These are phyloP conservation scores for Geopemphigus sp. DNA, from an alignment of 1,140 invertebrate species.

Conservation along the genomic window DNA sequence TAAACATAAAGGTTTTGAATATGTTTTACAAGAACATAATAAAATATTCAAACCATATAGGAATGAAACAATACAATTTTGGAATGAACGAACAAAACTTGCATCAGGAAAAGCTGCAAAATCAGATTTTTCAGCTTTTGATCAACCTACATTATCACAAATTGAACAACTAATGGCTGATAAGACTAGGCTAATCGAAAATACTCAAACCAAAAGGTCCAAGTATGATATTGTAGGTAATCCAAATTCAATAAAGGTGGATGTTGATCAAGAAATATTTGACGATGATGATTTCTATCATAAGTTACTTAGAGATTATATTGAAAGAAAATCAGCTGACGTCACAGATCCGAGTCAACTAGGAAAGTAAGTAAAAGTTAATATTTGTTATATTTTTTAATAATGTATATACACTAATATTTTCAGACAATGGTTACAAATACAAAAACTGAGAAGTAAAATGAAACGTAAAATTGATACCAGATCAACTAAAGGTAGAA, in stretches of 20 bases:
- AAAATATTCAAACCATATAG: conserved; percentile 69
- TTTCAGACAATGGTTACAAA: conserved; percentile 76
- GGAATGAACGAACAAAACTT: conserved; percentile 85
- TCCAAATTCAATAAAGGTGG: conserved; percentile 56
- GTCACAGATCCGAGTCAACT: conserved; percentile 77
- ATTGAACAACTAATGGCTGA: conserved; percentile 82
- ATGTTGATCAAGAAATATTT: conserved; percentile 82
- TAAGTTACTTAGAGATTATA: conserved; percentile 83
- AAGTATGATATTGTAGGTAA: conserved; percentile 73
- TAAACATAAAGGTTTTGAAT: conserved; percentile 66
- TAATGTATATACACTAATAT: conserved; percentile 9
- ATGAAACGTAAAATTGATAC: conserved; percentile 54
- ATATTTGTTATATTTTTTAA: neutral
- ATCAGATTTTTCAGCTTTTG: conserved; percentile 66
- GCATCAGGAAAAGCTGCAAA: conserved; percentile 62
- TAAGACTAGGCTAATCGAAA: conserved; percentile 70
- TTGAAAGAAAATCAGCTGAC: conserved; percentile 83
- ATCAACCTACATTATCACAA: conserved; percentile 77
- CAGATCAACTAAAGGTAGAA: conserved; percentile 71
- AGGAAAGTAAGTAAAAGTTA: conserved; percentile 47
- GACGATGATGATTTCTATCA: conserved; percentile 98
- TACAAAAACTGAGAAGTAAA: conserved; percentile 72
- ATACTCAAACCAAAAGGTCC: conserved; percentile 77
- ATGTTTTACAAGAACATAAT: conserved; percentile 64
- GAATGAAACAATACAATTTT: conserved; percentile 79